Conservation (phyloP, 2,113 vertebrate genomes). For the Scophthalmus maximus region DNA sequence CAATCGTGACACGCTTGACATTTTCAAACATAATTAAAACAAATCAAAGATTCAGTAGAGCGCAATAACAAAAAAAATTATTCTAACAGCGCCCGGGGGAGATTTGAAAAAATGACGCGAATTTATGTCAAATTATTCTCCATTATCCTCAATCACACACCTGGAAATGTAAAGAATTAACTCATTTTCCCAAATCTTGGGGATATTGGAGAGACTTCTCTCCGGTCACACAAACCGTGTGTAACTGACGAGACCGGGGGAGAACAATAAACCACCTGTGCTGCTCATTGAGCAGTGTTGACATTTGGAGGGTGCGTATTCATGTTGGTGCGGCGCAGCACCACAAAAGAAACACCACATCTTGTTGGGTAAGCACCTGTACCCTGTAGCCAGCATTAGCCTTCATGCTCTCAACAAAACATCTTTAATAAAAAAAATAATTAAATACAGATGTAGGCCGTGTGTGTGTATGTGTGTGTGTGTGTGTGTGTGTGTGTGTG, state of each 20-base stretch:
- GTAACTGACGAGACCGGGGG: slow-evolving; percentile 51
- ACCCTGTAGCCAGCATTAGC: slow-evolving; percentile 65
- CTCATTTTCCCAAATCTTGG: slow-evolving; percentile 43
- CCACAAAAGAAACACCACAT: slow-evolving; percentile 65
- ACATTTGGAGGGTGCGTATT: slow-evolving; percentile 71
- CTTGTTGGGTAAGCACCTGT: slow-evolving; percentile 66
- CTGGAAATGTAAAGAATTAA: slow-evolving; percentile 56
- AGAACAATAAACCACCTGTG: slow-evolving; percentile 81
- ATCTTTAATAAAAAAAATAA: slow-evolving; percentile 48
- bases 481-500: slow-evolving; percentile 1
- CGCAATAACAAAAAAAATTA: slow-evolving; percentile 38
- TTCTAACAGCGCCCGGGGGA: slow-evolving; percentile 23
- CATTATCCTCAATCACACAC: slow-evolving; percentile 53
- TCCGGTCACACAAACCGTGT: slow-evolving; percentile 61
- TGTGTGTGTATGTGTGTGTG: slow-evolving; percentile 22
- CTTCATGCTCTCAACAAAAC: slow-evolving; percentile 58
- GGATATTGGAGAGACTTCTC: slow-evolving; percentile 45
- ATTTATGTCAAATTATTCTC: slow-evolving; percentile 37
- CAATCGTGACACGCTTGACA: slow-evolving; percentile 64
- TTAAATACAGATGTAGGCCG: slow-evolving; percentile 22
- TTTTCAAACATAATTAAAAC: slow-evolving; percentile 73
- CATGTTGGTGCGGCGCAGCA: slow-evolving; percentile 47
- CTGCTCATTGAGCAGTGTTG: slow-evolving; percentile 72
- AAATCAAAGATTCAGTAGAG: slow-evolving; percentile 56
- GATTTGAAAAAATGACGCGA: slow-evolving; percentile 29